These are phyloP conservation scores for Peromyscus eremicus DNA, from an alignment of 2,797 vertebrate species.

Conservation along the genomic window DNA sequence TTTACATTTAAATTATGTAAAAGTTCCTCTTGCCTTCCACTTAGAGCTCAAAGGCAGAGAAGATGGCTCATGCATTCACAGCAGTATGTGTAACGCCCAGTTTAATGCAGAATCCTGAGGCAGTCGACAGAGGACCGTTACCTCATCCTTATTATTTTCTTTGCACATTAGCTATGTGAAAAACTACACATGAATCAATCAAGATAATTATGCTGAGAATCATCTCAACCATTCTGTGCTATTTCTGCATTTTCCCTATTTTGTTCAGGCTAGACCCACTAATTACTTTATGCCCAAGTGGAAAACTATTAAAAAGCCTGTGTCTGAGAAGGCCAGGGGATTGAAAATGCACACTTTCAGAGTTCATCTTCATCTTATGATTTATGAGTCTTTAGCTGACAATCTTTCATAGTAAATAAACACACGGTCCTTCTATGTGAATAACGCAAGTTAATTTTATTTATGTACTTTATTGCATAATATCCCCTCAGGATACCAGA, in stretches of 20 bases:
- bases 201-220: not conserved
- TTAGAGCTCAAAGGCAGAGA: not conserved
- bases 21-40: not conserved
- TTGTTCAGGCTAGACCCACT: not conserved
- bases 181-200: not conserved
- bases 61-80: not conserved
- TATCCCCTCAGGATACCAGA: slow-evolving; percentile 46
- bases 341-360: slow-evolving; percentile 2
- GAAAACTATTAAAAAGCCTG: slow-evolving; percentile 6
- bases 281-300: slow-evolving; percentile 62
- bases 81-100: not conserved
- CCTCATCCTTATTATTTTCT: not conserved
- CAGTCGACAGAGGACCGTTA: not conserved
- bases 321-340: not conserved
- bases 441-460: slow-evolving; percentile 74
- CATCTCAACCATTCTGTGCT: not conserved
- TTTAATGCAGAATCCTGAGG: not conserved
- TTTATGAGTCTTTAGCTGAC: slow-evolving; percentile 68
- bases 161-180: not conserved
- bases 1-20: slow-evolving; percentile 15
- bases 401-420: slow-evolving; percentile 62
- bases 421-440: slow-evolving; percentile 51
- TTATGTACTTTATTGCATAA: slow-evolving; percentile 60
- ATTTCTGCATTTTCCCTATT: slow-evolving; percentile 2
- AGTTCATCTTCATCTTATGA: slow-evolving; percentile 59